Percentiles rank a stretch among this genome's conserved stretches.
Evolutionary conservation across 2,113 vertebrate genomes (phyloP).

Genomic region (human): GRCh38 chr17:66714001-66714500

Average conservation of each 20-base stretch:
- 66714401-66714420: not conserved
- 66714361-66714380: not conserved
- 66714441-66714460: not conserved
- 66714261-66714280: not conserved
- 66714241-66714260: not conserved
- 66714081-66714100: not conserved
- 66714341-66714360: not conserved
- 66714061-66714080: not conserved
- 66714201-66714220: no score
- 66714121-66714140: fast-evolving
- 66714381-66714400: not conserved
- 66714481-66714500: fast-evolving
- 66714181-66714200: not conserved
- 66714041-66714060: not conserved
- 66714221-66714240: not conserved
- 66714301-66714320: no score
- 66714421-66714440: not conserved
- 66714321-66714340: not conserved
- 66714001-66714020: not conserved
- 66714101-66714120: not conserved
- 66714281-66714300: not conserved
- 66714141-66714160: not conserved
- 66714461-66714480: fast-evolving
- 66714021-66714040: not conserved
- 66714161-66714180: not conserved